phyloP scores from a whole-genome alignment of 2,797 vertebrate genomes.

The Spheniscus humboldti region DNA sequence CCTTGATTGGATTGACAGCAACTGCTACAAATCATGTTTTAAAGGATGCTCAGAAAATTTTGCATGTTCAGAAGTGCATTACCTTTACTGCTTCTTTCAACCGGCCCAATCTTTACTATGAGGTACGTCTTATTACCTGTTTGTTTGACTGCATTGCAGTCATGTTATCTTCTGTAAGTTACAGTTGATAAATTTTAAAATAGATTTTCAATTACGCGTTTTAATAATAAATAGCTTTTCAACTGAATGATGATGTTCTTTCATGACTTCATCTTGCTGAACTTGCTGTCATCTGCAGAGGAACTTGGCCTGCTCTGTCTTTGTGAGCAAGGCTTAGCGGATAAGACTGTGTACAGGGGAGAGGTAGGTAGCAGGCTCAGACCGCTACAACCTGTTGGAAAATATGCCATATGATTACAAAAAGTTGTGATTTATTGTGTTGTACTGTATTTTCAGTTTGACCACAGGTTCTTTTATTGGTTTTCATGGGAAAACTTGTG shows the following conservation, averaged over 20 bases:
- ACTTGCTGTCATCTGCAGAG: background rate
- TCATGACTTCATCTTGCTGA: background rate
- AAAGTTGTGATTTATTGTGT: background rate
- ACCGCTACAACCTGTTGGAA: background rate
- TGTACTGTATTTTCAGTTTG: background rate
- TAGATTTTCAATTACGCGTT: background rate
- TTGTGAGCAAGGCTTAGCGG: background rate
- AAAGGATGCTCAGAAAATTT: conserved; percentile 90
- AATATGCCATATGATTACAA: background rate
- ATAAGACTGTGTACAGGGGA: background rate
- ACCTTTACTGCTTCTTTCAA: conserved; percentile 94
- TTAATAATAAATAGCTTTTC: background rate
- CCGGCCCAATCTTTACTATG: conserved; percentile 91
- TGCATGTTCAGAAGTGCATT: conserved; percentile 83
- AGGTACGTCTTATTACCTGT: conserved; percentile 72
- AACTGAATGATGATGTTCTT: background rate
- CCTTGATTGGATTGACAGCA: conserved; percentile 90
- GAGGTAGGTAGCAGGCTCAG: background rate
- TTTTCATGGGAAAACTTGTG: background rate
- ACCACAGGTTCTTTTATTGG: background rate
- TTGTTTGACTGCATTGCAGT: background rate
- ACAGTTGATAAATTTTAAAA: background rate
- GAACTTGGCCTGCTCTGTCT: background rate
- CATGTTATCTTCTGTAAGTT: background rate
- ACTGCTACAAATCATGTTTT: conserved; percentile 91